Base-by-base conservation (phyloP, 35 echinoderm and acorn worm genomes). In the Lytechinus pictus region DNA sequence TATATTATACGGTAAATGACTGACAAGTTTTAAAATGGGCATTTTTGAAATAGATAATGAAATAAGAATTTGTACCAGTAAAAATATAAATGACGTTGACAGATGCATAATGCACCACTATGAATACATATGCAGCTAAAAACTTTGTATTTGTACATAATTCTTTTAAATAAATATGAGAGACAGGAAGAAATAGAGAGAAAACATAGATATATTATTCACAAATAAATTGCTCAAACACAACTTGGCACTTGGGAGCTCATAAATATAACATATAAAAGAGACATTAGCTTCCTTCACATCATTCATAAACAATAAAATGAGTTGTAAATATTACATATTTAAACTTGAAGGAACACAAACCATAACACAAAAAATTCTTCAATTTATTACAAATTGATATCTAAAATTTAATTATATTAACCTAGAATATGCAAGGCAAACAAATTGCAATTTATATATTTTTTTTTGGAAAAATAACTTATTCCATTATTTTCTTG, bases 91-190 rank as follows among this genome's bases (percentile, higher is more conserved):
- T 79, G 66, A 24, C 66, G 21, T 79, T n/a, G 21, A 79, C 16
- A 79, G 21, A 79, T 79, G 66, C 66, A 79, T 79, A 24, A 79
- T 79, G 66, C 66, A 79, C 66, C n/a, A 79, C 66, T 24, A 79
- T 79, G 66, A 79, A 79, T 79, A 79, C 66, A n/a, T 79, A 79
- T 79, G 66, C 66, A 79, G 66, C 66, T 79, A 79, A 79, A 79
- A 79, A 79, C 66, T 71, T 71, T 79, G 66, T 79, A 79, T 79
- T 79, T 79, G 66, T 79, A 79, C 66, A 79, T 79, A 79, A 79
- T 19, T 8, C 5, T 79, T n/a, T 79, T 79, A 24, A 79, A 79
- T 79, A 79, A 79, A 79, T 79, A 79, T 79, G n/a, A 79, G 66
- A 79, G 19, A 79, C 4, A 79, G n/a, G 66, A n/a, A n/a, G 66